Evolutionary conservation across 2,888 invertebrate species (phyloP).

Genomic region (Trachelus tabidus): DNA sequence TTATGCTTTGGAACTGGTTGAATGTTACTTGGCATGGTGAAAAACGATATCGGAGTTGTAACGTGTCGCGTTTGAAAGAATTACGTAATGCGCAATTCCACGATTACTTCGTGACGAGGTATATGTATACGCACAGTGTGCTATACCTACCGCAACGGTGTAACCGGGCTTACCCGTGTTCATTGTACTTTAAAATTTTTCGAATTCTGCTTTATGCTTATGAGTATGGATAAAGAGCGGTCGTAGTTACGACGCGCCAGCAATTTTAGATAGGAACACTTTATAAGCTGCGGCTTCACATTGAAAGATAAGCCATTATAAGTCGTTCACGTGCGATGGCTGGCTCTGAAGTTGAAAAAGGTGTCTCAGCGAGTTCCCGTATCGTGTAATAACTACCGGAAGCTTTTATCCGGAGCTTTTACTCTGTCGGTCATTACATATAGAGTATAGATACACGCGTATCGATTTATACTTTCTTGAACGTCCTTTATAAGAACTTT

Average conservation of each 20-base stretch:
- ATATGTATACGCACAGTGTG: background rate
- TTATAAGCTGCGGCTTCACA: background rate
- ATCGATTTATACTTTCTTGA: background rate
- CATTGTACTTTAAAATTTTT: background rate
- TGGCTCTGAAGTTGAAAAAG: constrained; percentile 1
- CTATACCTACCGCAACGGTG: background rate
- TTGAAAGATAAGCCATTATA: constrained; percentile 6
- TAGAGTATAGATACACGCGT: background rate
- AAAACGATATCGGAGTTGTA: background rate
- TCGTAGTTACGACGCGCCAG: background rate
- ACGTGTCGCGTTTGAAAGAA: background rate
- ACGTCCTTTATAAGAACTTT: background rate
- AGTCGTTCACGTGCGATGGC: background rate
- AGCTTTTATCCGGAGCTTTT: constrained; percentile 2
- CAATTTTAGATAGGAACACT: background rate
- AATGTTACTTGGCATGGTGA: background rate
- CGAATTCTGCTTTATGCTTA: background rate
- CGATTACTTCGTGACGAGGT: background rate
- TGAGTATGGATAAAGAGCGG: background rate
- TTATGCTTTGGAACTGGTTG: background rate
- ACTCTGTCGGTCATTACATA: background rate
- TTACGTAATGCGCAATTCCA: background rate
- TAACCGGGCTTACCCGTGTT: background rate
- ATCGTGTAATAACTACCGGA: background rate
- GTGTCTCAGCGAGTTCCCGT: background rate